Evolutionary conservation across 2,113 vertebrate species (phyloP).

Genomic region (Rhineura floridana): DNA sequence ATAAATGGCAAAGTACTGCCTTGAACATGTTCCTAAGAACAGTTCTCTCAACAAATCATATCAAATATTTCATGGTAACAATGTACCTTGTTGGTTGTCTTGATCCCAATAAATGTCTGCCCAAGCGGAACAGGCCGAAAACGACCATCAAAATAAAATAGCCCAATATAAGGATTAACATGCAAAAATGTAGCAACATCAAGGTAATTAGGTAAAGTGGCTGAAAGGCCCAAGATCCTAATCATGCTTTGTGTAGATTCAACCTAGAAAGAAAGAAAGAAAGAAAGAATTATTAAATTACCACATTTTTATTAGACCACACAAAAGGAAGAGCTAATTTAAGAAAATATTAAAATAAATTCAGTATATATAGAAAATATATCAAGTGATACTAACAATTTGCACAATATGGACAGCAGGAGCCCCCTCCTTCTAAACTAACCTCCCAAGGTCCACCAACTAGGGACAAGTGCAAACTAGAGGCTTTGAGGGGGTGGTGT

Average conservation of each 20-base stretch:
- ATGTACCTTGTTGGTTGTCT: slow-evolving; percentile 91
- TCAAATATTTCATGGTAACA: background rate
- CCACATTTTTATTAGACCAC: slow-evolving; percentile 5
- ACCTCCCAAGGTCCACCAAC: background rate
- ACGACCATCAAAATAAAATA: slow-evolving; percentile 95
- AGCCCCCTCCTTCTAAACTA: background rate
- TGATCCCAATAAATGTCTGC: slow-evolving; percentile 95
- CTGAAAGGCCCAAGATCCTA: slow-evolving; percentile 95
- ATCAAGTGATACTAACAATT: background rate
- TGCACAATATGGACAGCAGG: background rate
- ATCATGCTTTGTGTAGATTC: slow-evolving; percentile 99
- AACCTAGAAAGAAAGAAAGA: slow-evolving; percentile 78
- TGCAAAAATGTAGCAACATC: slow-evolving; percentile 95
- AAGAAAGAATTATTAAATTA: background rate
- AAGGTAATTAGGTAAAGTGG: slow-evolving; percentile 96
- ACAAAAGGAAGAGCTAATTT: slow-evolving; percentile 13
- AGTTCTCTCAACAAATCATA: background rate
- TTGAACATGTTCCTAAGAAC: background rate
- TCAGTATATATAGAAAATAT: background rate
- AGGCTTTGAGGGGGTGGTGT: background rate
- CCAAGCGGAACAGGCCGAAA: slow-evolving; percentile 96
- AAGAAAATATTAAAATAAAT: background rate
- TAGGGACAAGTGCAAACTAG: background rate
- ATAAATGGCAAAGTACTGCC: background rate
- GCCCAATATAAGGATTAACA: slow-evolving; percentile 94